Base-by-base conservation (phyloP, 2,797 vertebrate genomes). In the Alectoris magna region DNA sequence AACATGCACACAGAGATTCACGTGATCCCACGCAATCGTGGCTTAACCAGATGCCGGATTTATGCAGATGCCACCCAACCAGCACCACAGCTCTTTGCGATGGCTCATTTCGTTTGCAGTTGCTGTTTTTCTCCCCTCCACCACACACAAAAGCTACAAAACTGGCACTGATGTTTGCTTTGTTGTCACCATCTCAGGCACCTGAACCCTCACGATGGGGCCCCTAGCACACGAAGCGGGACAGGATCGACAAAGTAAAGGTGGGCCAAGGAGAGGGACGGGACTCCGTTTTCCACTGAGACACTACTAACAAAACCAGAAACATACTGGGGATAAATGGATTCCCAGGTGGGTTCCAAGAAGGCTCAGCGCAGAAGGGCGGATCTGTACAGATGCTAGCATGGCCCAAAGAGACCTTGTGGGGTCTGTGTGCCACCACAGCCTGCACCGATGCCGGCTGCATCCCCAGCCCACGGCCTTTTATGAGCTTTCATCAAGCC, bases 401-500 rank as follows among this genome's bases (percentile, higher is more conserved):
- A 27, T 55, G 39, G 73, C 51, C 78, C 60, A 44, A 64, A 55
- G 26, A 24, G 44, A 31, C 60, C 64, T 39, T 17, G 85, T 70
- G 81, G 39, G 63, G 34, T 44, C 21, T 5, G 1, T 1, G 9
- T 34, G 70, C 31, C 89, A 59, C 60, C 3, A 0, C 38, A 69
- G 86, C 75, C 89, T 84, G 69, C n/a, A 80, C 34, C 78, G 60
- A 43, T 62, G 81, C 51, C 4, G 1, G 71, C 77, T 94, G 82
- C 58, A 38, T 82, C 77, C 88, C 31, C 39, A 95, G 69, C 49
- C 91, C 70, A 73, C 5, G 38, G 94, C 49, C 87, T 95, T 93
- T 95, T 86, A 83, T 31, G 36, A 67, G 92, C 79, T 44, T 80
- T 81, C 86, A 34, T 84, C 95, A 92, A 91, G 88, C 95, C 91